phyloP scores from a whole-genome alignment of 2,113 vertebrate species.

The Tychaedon coryphoeus region DNA sequence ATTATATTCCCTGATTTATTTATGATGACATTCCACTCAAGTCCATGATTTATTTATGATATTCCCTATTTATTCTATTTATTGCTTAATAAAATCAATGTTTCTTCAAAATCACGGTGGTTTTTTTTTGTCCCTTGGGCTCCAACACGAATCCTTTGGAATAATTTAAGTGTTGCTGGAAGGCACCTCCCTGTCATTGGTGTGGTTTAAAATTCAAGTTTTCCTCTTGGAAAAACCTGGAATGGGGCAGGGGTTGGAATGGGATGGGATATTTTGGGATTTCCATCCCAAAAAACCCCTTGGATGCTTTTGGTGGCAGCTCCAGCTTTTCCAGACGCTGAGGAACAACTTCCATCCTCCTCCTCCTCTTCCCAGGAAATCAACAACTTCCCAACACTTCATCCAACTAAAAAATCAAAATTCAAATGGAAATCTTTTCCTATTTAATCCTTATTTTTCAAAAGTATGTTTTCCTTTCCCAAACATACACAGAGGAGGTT shows the following conservation, averaged over 20 bases:
- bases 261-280: background rate
- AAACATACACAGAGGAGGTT: background rate
- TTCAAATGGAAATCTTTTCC: background rate
- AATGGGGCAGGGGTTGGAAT: background rate
- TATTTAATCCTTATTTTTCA: constrained; percentile 34
- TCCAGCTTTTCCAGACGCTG: background rate
- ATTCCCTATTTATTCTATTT: constrained; percentile 51
- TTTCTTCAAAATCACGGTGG: background rate
- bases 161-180: background rate
- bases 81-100: constrained; percentile 33
- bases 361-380: background rate
- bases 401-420: background rate
- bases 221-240: background rate
- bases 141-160: background rate
- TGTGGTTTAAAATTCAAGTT: background rate
- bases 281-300: background rate
- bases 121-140: background rate
- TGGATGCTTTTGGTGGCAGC: background rate
- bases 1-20: background rate
- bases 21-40: background rate
- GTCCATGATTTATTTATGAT: background rate
- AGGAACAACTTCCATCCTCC: background rate
- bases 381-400: background rate
- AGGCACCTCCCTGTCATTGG: background rate
- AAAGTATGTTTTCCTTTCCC: background rate